Base-by-base conservation (phyloP, 2,888 invertebrate genomes). In the Capitulum mitella region DNA sequence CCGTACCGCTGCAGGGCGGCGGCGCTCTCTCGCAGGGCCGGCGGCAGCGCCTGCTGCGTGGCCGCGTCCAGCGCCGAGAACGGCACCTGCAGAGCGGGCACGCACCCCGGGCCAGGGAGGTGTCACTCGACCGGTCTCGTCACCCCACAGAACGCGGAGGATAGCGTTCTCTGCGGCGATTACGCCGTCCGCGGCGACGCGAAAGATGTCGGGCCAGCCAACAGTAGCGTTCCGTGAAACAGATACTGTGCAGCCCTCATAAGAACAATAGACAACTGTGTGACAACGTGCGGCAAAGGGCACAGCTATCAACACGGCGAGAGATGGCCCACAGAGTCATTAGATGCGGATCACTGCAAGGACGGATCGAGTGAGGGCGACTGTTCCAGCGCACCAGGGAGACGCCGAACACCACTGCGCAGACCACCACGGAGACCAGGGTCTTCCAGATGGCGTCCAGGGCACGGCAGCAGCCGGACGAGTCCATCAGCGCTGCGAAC, bases 361-460 rank as follows among this genome's bases (percentile, higher is more conserved):
- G 40, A 34, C 26, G 14, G 29, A 8, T 10, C 26, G 8, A 5
- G 16, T 14, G 10, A 34, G 34, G 22, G 46, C 26, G n/a, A 75
- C 40, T 14, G 34, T 16, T 16, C 77, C 10, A 19, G 79, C 81
- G 79, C 22, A 81, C 81, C 79, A 81, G 61, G 26, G 80, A 80
- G 46, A 81, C 78, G 12, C 80, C 80, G 78, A 81, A 81, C 78
- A 81, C 78, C 48, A 40, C 26, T 32, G 80, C 79, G 29, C 78
- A 78, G 5, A 80, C 77, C 19, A 70, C 48, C 46, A 80, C 80
- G 79, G 80, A 80, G n/a, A 77, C 54, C 16, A 80, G 29, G 1
- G 81, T 81, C 29, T 79, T 78, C 48, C 61, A 78, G 75, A 81
- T 79, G 37, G 80, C 78, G 16, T 79, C 79, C 61, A 80, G 76